Percentiles rank a stretch among this genome's conserved stretches.
These are phyloP conservation scores for Apodemia mormo DNA, from an alignment of 2,888 invertebrate genomes.

Conservation along the genomic window DNA sequence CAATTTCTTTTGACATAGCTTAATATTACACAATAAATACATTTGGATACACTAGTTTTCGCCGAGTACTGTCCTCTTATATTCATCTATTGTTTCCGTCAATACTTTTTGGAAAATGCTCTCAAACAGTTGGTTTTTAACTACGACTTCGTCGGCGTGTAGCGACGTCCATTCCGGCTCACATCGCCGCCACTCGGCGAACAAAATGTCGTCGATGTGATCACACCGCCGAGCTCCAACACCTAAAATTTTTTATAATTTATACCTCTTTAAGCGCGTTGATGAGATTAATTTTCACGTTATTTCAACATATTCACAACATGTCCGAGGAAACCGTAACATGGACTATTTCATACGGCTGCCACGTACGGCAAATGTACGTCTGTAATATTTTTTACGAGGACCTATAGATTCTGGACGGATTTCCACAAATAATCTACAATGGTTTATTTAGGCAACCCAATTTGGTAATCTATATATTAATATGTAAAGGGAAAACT, in stretches of 20 bases:
- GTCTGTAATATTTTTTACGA: too few relatives aligned
- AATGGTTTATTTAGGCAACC: too few relatives aligned
- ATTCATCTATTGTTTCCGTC: conserved; percentile 66
- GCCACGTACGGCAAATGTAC: too few relatives aligned
- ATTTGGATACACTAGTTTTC: conserved; percentile 23
- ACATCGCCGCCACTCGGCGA: conserved; percentile 71
- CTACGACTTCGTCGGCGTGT: conserved; percentile 61
- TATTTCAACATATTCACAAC: too few relatives aligned
- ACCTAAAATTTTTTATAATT: conserved; percentile 44
- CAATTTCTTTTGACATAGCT: conserved; percentile 21
- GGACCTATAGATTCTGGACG: too few relatives aligned
- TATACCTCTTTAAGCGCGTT: too few relatives aligned
- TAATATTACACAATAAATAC: conserved; percentile 20
- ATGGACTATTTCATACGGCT: too few relatives aligned
- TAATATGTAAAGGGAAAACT: too few relatives aligned
- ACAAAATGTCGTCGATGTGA: conserved; percentile 72
- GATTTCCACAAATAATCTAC: too few relatives aligned
- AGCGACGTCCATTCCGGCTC: conserved; percentile 72
- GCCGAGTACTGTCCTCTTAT: conserved; percentile 54
- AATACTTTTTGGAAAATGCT: conserved; percentile 70
- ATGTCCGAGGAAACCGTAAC: too few relatives aligned
- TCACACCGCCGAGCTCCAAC: conserved; percentile 64
- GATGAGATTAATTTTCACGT: too few relatives aligned
- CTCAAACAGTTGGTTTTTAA: conserved; percentile 71
- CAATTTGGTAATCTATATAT: too few relatives aligned